phyloP scores from a whole-genome alignment of 2,797 vertebrate species.

The Etheostoma perlongum region DNA sequence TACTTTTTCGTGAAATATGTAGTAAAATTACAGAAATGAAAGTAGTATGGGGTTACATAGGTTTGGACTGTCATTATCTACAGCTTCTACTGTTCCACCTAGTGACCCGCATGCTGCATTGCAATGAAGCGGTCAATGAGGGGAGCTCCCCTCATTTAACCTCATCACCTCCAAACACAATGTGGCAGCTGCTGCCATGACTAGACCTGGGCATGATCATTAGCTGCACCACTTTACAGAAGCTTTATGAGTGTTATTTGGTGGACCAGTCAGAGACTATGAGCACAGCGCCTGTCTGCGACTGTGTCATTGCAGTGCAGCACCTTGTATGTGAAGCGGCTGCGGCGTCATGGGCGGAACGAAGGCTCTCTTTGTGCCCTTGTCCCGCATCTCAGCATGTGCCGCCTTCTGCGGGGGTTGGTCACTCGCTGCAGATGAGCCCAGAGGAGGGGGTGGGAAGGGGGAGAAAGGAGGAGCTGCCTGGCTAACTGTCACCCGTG shows the following conservation, averaged over 20 bases:
- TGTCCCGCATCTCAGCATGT: conserved; percentile 66
- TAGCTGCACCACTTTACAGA: conserved; percentile 46
- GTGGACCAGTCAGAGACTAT: conserved; percentile 29
- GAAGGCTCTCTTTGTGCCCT: conserved; percentile 81
- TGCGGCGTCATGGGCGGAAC: conserved; percentile 81
- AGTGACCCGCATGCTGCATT: conserved; percentile 62
- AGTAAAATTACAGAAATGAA: background rate
- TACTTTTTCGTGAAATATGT: background rate
- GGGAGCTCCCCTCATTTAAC: conserved; percentile 75
- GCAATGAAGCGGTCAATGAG: conserved; percentile 59
- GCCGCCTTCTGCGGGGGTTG: conserved; percentile 68
- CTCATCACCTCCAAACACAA: conserved; percentile 73
- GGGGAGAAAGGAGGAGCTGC: conserved; percentile 59
- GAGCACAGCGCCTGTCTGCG: conserved; percentile 34
- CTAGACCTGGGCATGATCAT: conserved; percentile 53
- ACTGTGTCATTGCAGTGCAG: conserved; percentile 45
- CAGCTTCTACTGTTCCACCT: conserved; percentile 52
- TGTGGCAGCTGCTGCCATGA: conserved; percentile 66
- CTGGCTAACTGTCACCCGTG: conserved; percentile 64
- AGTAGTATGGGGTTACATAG: conserved; percentile 1
- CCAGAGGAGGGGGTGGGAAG: conserved; percentile 59
- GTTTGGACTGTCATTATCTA: background rate
- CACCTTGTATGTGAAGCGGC: conserved; percentile 83
- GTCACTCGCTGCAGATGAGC: conserved; percentile 66
- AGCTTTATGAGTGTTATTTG: conserved; percentile 38